A percentile compares a stretch with the other conserved stretches of the same genome.
Evolutionary conservation across 2,113 vertebrate species (phyloP).

Genomic region (Lipotes vexillifer): DNA sequence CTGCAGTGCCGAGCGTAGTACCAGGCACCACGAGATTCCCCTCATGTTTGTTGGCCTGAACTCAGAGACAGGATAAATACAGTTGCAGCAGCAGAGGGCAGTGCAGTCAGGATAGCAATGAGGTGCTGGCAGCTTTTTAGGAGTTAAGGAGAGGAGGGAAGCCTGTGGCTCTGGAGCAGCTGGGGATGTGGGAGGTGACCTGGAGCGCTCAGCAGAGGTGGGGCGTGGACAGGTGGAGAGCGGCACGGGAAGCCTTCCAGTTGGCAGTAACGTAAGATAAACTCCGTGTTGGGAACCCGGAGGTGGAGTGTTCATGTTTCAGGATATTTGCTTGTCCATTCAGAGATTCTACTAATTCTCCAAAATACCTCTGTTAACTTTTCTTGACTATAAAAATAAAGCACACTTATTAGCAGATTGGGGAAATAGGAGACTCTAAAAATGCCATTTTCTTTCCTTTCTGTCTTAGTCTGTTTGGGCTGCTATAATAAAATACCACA

Average conservation of each 20-base stretch:
- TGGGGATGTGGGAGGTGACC: neutral
- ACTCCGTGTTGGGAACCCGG: rapidly evolving
- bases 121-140: rapidly evolving
- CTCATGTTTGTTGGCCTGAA: neutral
- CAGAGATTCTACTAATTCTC: neutral
- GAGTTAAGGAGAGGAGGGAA: neutral
- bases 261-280: neutral
- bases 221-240: neutral
- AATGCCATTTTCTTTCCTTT: neutral
- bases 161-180: neutral
- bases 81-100: neutral
- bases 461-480: neutral
- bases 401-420: rapidly evolving
- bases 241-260: neutral
- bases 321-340: neutral
- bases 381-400: neutral
- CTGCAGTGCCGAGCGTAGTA: neutral
- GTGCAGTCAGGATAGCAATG: neutral
- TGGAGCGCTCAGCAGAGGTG: neutral
- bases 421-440: neutral
- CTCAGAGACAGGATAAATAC: neutral
- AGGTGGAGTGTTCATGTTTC: neutral
- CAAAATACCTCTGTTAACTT: neutral
- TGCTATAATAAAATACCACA: rapidly evolving
- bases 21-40: neutral